These are phyloP conservation scores for Leptobrachium ailaonicum DNA, from an alignment of 2,113 vertebrate genomes.

Conservation along the genomic window DNA sequence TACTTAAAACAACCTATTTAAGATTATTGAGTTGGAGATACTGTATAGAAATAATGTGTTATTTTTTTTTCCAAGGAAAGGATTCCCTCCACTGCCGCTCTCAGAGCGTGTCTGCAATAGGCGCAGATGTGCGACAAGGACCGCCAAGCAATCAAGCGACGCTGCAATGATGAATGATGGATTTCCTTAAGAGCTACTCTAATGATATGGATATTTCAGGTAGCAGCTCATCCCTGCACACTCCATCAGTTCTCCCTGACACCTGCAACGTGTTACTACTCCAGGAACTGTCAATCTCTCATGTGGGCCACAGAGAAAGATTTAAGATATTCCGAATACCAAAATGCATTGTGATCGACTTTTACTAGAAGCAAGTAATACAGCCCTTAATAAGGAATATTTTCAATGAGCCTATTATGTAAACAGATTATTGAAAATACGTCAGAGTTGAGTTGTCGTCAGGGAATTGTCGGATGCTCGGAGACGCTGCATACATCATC, in stretches of 20 bases:
- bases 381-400: no score
- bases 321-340: background rate
- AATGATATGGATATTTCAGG: slow-evolving; percentile 45
- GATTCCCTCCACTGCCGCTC: slow-evolving; percentile 13
- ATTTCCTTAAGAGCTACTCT: slow-evolving; percentile 29
- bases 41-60: background rate
- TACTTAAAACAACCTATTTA: no score
- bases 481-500: no score
- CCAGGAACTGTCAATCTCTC: slow-evolving; percentile 20
- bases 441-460: no score
- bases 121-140: slow-evolving; percentile 38
- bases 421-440: no score
- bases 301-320: background rate
- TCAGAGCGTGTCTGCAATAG: slow-evolving; percentile 3
- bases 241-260: slow-evolving; percentile 33
- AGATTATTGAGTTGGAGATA: no score
- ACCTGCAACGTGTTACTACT: slow-evolving; percentile 30
- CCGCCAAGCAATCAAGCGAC: slow-evolving; percentile 24
- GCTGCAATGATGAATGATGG: slow-evolving; percentile 37
- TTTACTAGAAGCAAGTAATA: slow-evolving; percentile 4
- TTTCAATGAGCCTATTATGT: no score
- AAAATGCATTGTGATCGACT: background rate
- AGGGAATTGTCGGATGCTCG: no score
- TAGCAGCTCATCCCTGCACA: slow-evolving; percentile 18
- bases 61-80: background rate